Evolutionary conservation across 2,113 vertebrate genomes (phyloP).

Genomic region (Pteropus alecto): DNA sequence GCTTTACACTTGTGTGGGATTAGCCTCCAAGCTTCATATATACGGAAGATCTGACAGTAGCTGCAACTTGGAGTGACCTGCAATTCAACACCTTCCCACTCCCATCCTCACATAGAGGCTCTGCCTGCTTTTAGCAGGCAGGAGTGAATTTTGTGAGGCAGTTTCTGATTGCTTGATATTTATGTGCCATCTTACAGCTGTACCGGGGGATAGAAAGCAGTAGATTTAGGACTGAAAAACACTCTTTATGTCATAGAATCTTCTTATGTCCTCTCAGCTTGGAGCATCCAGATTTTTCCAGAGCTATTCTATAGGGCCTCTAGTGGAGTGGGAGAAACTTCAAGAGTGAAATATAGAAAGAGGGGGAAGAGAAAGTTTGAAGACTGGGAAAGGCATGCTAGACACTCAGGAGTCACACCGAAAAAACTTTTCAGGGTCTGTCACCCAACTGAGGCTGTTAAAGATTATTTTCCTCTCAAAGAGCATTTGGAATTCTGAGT

Average conservation of each 20-base stretch:
- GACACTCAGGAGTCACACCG: not conserved
- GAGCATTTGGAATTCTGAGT: not conserved
- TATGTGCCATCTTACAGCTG: not conserved
- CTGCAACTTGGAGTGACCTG: slow-evolving; percentile 60
- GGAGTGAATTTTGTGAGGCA: not conserved
- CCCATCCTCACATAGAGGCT: not conserved
- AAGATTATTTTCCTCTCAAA: not conserved
- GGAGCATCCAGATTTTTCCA: not conserved
- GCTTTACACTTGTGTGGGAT: slow-evolving; percentile 70
- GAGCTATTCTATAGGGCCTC: not conserved
- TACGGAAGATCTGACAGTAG: slow-evolving; percentile 55
- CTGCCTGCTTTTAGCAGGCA: not conserved
- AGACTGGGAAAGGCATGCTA: not conserved
- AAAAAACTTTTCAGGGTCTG: not conserved
- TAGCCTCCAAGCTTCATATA: slow-evolving; percentile 31
- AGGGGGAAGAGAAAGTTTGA: not conserved
- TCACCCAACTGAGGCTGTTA: not conserved
- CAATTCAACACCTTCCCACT: slow-evolving; percentile 46
- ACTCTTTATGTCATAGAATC: not conserved
- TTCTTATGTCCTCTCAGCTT: not conserved
- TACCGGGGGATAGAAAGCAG: not conserved
- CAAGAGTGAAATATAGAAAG: not conserved
- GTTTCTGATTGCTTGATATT: slow-evolving; percentile 14
- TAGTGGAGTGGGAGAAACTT: not conserved
- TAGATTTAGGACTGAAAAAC: not conserved